phyloP scores from a whole-genome alignment of 30 jellyfish, hydroid and myxozoan species.

The Aurelia sp. region DNA sequence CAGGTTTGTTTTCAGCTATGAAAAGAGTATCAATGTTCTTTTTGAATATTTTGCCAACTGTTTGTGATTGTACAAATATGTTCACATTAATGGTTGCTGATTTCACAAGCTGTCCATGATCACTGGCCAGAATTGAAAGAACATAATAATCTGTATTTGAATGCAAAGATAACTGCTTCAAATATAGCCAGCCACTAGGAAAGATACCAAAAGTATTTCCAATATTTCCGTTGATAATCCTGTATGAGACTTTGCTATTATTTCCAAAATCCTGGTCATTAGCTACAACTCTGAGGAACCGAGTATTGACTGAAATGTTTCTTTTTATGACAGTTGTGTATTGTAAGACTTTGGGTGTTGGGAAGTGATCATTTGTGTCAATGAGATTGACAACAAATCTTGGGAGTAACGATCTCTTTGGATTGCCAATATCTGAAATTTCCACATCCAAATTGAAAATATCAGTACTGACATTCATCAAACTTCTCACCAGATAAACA shows the following conservation, averaged over 20 bases:
- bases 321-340: constrained; percentile 20
- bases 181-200: constrained; percentile 76
- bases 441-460: constrained; percentile 8
- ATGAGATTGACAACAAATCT: constrained; percentile 20
- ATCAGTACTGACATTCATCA: constrained; percentile 4
- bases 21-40: neutral
- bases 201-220: constrained; percentile 65
- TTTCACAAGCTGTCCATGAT: constrained; percentile 42
- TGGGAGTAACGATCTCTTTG: constrained; percentile 2
- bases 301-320: constrained; percentile 54
- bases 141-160: constrained; percentile 26
- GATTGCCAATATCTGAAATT: constrained; percentile 61
- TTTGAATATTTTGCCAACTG: constrained; percentile 14
- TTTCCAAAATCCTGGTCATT: constrained; percentile 55
- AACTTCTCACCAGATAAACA: constrained; percentile 53
- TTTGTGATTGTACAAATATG: constrained; percentile 30
- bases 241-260: constrained; percentile 32
- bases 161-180: constrained; percentile 21
- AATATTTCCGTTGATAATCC: constrained; percentile 53
- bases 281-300: constrained; percentile 22
- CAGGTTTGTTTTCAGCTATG: constrained; percentile 30
- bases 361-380: constrained; percentile 60
- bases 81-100: constrained; percentile 21
- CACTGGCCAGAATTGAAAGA: constrained; percentile 38
- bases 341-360: constrained; percentile 21